phyloP scores from a whole-genome alignment of 2,797 vertebrate genomes.

The Sus cebifrons region DNA sequence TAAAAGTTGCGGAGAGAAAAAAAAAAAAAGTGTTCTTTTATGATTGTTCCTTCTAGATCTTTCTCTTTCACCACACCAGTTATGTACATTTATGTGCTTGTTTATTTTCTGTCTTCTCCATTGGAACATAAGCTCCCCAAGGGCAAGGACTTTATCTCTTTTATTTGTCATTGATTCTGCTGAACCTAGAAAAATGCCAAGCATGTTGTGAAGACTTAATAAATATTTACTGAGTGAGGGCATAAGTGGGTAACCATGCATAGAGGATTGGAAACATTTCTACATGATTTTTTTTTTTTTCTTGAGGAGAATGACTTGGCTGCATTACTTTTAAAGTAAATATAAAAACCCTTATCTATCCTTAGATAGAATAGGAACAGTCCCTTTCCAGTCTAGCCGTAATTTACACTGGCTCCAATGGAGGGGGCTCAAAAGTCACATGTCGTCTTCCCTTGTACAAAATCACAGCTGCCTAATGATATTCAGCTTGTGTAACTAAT shows the following conservation, averaged over 20 bases:
- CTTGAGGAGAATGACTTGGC: background rate
- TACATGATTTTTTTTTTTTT: background rate
- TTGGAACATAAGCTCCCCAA: background rate
- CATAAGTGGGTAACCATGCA: background rate
- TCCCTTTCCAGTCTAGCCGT: background rate
- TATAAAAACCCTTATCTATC: background rate
- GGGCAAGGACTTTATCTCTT: background rate
- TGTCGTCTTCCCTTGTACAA: background rate
- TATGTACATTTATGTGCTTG: background rate
- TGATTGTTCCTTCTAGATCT: conserved; percentile 5
- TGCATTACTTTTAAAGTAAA: background rate
- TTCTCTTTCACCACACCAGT: background rate
- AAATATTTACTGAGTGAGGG: conserved; percentile 52
- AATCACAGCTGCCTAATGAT: conserved; percentile 79
- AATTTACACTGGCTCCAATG: conserved; percentile 54
- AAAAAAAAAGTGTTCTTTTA: background rate
- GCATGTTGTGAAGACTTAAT: background rate
- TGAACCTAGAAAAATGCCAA: conserved; percentile 19
- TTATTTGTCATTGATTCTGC: conserved; percentile 44
- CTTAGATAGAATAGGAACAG: background rate
- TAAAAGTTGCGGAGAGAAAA: background rate
- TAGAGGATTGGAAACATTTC: background rate
- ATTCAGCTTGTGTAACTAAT: conserved; percentile 86
- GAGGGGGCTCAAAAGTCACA: conserved; percentile 60
- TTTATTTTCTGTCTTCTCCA: background rate